Evolutionary conservation across 2,888 invertebrate species (phyloP), one percentile per base, ranked within the genome.

Genomic region (Cheilosia urbana): DNA sequence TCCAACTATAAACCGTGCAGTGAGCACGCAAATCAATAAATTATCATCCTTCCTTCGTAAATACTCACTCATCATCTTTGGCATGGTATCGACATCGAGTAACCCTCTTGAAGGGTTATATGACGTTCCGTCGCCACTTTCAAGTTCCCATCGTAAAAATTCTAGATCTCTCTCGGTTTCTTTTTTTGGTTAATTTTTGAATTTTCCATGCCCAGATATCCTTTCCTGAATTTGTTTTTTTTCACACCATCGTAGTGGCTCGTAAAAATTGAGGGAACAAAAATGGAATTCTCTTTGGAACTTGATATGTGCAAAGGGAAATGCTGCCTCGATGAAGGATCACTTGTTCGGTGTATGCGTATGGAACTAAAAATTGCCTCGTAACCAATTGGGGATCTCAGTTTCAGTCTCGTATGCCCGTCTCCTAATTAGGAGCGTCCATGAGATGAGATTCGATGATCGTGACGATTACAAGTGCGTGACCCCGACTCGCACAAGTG

Each of bases 391-490:
- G 75, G 49, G 60, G 57, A 27, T 27, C 27, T 27, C 5, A 27
- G 57, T 68, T 58, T 80, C 27, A n/a, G 57, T 68, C 68, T 80
- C 27, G 15, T 40, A 45, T 66, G 45, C 75, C 69, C 45, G 75
- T 45, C 60, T 60, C 65, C 75, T 84, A 84, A 84, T 84, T 84
- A 80, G 84, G 84, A 75, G 21, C 24, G 5, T 57, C 45, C 30
- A 42, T 53, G 45, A 66, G 53, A 72, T 60, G 63, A 58, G 71
- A 80, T 75, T 65, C 37, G 58, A n/a, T 75, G 71, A 81, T 85
- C 81, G 81, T 85, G 85, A 81, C 63, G 85, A 85, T 81, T 85
- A 81, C 85, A 85, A 85, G 85, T 85, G 85, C 85, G 85, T 85
- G 85, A 85, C 85, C 85, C 81, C 76, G 66, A 49, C 76, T 71